Conservation (phyloP, 1,140 invertebrate species). For the Drosophila seguyi region DNA sequence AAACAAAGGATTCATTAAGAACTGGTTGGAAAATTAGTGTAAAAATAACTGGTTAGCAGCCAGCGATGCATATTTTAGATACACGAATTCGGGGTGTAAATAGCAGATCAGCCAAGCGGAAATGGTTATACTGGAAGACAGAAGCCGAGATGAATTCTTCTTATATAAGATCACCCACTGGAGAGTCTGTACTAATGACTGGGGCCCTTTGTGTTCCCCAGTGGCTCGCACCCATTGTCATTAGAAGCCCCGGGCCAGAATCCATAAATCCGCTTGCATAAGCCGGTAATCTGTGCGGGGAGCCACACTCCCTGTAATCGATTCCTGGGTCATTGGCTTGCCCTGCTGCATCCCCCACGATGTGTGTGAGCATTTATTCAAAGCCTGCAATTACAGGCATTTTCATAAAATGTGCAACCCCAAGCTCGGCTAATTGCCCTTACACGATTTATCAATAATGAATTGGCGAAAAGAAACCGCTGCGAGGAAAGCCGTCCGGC, state of each 20-base stretch:
- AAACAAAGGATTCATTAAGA: slow-evolving; percentile 19
- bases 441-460: slow-evolving; percentile 77
- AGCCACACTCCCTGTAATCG: slow-evolving; percentile 22
- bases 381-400: slow-evolving; percentile 42
- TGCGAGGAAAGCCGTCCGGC: slow-evolving; percentile 8
- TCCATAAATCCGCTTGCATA: slow-evolving; percentile 48
- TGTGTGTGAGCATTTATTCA: slow-evolving; percentile 6
- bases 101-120: slow-evolving; percentile 8
- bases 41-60: slow-evolving; percentile 42
- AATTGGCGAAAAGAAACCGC: slow-evolving; percentile 55
- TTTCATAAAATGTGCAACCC: slow-evolving; percentile 41
- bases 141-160: slow-evolving; percentile 8
- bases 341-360: slow-evolving; percentile 14
- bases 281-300: slow-evolving; percentile 39
- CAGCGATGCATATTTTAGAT: slow-evolving; percentile 21
- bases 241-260: slow-evolving; percentile 27
- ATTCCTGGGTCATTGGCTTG: slow-evolving; percentile 43
- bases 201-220: slow-evolving; percentile 46
- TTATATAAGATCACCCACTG: slow-evolving; percentile 23
- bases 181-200: slow-evolving; percentile 14
- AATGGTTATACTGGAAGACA: background rate
- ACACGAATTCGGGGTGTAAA: slow-evolving; percentile 4
- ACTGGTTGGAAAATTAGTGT: slow-evolving; percentile 42
- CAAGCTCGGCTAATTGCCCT: slow-evolving; percentile 53
- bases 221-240: slow-evolving; percentile 40